Conservation (phyloP, 2,113 vertebrate genomes). For the Oxygymnocypris stewartii region DNA sequence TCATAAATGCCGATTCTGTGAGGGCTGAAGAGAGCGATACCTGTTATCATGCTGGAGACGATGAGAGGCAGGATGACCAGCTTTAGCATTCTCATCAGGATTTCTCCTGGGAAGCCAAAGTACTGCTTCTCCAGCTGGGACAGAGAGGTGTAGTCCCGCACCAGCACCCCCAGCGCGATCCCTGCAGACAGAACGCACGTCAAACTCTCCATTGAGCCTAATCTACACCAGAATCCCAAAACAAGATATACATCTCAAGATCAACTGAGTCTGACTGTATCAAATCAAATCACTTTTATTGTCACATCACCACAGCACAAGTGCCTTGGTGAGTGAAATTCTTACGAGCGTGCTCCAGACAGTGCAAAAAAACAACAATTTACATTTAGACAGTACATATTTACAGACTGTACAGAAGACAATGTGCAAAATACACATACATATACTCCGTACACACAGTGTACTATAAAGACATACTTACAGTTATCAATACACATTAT, state of each 20-base stretch:
- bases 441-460: too few species aligned
- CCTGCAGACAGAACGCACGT: conserved; percentile 72
- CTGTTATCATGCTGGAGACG: conserved; percentile 98
- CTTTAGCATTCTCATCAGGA: conserved; percentile 98
- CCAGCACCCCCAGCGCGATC: conserved; percentile 83
- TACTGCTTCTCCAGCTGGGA: conserved; percentile 89
- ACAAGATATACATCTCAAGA: background rate
- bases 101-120: conserved; percentile 93
- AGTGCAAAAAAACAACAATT: too few species aligned
- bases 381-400: too few species aligned
- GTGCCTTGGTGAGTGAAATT: too few species aligned
- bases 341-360: too few species aligned
- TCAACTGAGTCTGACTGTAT: background rate
- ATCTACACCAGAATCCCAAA: background rate
- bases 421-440: too few species aligned
- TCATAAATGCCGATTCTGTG: background rate
- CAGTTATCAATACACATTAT: too few species aligned
- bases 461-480: too few species aligned
- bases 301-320: too few species aligned
- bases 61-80: conserved; percentile 95
- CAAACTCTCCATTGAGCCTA: background rate
- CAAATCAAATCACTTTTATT: too few species aligned
- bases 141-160: conserved; percentile 85
- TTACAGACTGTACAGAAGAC: too few species aligned
- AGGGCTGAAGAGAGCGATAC: conserved; percentile 62